Percentiles rank a stretch among this genome's conserved stretches.
These are phyloP conservation scores for Neopelma chrysocephalum DNA, from an alignment of 2,797 vertebrate species.

Conservation along the genomic window DNA sequence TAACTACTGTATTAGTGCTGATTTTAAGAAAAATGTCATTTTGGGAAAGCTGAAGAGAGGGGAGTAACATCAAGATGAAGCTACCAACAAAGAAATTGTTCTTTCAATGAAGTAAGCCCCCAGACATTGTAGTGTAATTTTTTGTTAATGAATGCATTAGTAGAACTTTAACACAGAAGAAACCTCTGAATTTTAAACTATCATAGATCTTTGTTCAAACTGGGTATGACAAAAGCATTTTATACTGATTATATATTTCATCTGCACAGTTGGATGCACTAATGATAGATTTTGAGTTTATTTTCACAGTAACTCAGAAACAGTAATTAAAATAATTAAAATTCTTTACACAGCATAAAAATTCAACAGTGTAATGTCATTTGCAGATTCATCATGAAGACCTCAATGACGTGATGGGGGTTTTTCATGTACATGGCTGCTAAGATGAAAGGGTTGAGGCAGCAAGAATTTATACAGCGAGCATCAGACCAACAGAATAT, in stretches of 20 bases:
- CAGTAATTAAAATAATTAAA: slow-evolving; percentile 48
- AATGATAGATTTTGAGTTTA: slow-evolving; percentile 49
- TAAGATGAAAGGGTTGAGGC: background rate
- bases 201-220: slow-evolving; percentile 44
- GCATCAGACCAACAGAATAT: background rate
- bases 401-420: background rate
- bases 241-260: slow-evolving; percentile 62
- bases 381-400: background rate
- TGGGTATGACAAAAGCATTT: slow-evolving; percentile 51
- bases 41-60: slow-evolving; percentile 2
- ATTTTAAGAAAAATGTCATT: slow-evolving; percentile 33
- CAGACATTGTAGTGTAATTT: slow-evolving; percentile 55
- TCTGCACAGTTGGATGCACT: slow-evolving; percentile 61
- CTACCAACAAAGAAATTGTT: slow-evolving; percentile 55
- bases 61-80: slow-evolving; percentile 22
- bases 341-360: slow-evolving; percentile 11
- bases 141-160: slow-evolving; percentile 52
- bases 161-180: slow-evolving; percentile 36
- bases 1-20: slow-evolving; percentile 41
- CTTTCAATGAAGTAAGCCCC: slow-evolving; percentile 40
- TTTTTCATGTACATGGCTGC: background rate
- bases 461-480: background rate
- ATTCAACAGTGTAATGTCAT: background rate
- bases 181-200: slow-evolving; percentile 41
- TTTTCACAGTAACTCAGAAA: slow-evolving; percentile 47